Evolutionary conservation across 2,888 invertebrate genomes (phyloP).

Genomic region (Loripinus fragilis): DNA sequence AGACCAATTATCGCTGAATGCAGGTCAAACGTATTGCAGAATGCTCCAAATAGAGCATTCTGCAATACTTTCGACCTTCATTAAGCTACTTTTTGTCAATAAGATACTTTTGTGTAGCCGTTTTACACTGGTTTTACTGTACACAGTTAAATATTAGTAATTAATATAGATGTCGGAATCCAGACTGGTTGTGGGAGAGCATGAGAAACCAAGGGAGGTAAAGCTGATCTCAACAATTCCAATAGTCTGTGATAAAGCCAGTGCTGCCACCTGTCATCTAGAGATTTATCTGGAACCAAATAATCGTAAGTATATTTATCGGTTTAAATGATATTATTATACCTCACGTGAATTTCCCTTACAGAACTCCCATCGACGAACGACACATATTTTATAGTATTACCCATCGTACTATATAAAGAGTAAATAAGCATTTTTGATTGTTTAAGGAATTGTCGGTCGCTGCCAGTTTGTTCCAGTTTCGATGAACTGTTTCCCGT

Average conservation of each 20-base stretch:
- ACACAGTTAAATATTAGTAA: neutral
- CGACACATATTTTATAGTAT: no score
- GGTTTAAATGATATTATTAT: no score
- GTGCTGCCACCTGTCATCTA: slow-evolving; percentile 40
- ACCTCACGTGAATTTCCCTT: no score
- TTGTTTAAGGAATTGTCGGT: neutral
- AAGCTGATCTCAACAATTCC: slow-evolving; percentile 53
- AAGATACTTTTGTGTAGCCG: no score
- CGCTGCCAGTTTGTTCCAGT: neutral
- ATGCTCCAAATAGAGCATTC: no score
- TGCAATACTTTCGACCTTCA: neutral
- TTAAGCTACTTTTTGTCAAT: no score
- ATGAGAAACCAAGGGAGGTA: slow-evolving; percentile 43
- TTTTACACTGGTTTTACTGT: neutral
- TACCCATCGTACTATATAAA: no score
- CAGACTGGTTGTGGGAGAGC: slow-evolving; percentile 45
- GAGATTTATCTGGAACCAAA: slow-evolving; percentile 54
- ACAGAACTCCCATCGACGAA: no score
- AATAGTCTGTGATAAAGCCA: slow-evolving; percentile 39
- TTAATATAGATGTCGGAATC: slow-evolving; percentile 30
- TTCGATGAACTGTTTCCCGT: no score
- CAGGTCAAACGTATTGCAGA: no score
- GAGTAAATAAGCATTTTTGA: no score
- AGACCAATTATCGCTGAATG: no score
- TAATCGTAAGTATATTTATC: slow-evolving; percentile 38